Base-by-base conservation (phyloP, 2,113 vertebrate genomes). In the Mohoua ochrocephala region DNA sequence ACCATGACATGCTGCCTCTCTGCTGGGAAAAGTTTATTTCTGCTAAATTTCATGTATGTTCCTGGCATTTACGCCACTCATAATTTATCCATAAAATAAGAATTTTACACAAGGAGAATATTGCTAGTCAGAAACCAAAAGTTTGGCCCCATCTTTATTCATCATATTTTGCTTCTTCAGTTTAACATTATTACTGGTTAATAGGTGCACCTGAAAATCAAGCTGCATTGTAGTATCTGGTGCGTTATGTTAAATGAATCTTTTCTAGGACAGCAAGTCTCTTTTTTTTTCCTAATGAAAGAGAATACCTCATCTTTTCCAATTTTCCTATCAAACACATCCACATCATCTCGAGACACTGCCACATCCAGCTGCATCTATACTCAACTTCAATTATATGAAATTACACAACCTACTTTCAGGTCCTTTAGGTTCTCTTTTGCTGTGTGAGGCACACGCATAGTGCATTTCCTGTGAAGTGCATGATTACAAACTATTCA, bases 161-260 rank as follows among this genome's bases (percentile, higher is more conserved):
- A 97, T 96, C 95, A 41, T 95, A 95, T 97, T 94, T 97, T 85
- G 90, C 91, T 96, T 91, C 89, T 97, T 97, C 94, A 91, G 76
- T 97, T 92, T 98, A 95, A 97, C 95, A 84, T 96, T 98, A 97
- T 97, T 98, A 96, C 97, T 97, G 53, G 91, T 95, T 98, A 98
- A 97, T 98, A 95, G 94, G 92, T 94, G 81, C 97, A 98, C 97
- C 97, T 98, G 97, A 98, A 98, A 98, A 97, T 98, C 97, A 98
- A 97, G 97, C 97, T 95, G 74, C 96, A 97, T 97, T 97, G 97
- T 97, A 91, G 86, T 93, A 95, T 96, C 96, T 97, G 90, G 68
- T 97, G 94, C 3, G 54, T 94, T 97, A 95, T 41, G 65, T 97
- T 98, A 98, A 97, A 97, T 95, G 91, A 93, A 91, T 97, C 96